A percentile compares a stretch with the other conserved stretches of the same genome.
phyloP scores from a whole-genome alignment of 2,888 invertebrate genomes.

The Apocheima hispidaria region DNA sequence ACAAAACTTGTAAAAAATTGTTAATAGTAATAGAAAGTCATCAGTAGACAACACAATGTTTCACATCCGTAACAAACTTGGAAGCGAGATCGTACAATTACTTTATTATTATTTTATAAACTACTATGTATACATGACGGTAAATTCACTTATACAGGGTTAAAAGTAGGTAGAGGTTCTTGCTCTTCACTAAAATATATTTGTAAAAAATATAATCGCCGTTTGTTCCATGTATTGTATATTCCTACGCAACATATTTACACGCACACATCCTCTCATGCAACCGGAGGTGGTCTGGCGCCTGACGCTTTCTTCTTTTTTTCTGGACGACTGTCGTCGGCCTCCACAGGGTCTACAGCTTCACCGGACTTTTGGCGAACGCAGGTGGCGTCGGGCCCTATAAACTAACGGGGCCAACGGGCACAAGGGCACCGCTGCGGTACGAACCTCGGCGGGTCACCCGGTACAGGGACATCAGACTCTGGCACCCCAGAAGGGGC shows the following conservation, averaged over 20 bases:
- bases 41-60: conserved; percentile 64
- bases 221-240: conserved; percentile 60
- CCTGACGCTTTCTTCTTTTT: too few species aligned
- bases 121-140: conserved; percentile 32
- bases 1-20: conserved; percentile 46
- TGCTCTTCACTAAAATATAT: conserved; percentile 60
- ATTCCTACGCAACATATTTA: conserved; percentile 74
- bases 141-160: conserved; percentile 41
- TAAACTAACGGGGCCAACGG: too few species aligned
- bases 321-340: too few species aligned
- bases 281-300: too few species aligned
- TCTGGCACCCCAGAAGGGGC: too few species aligned
- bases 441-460: too few species aligned
- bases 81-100: conserved; percentile 53
- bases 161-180: conserved; percentile 34
- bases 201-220: conserved; percentile 74
- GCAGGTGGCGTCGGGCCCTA: too few species aligned
- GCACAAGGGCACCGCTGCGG: too few species aligned
- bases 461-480: too few species aligned
- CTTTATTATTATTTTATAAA: conserved; percentile 27
- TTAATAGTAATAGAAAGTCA: conserved; percentile 34
- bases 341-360: too few species aligned
- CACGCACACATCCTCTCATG: conserved; percentile 46
- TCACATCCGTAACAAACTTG: conserved; percentile 69
- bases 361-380: too few species aligned